These are phyloP conservation scores for Etheostoma cragini DNA, from an alignment of 2,113 vertebrate genomes.

Conservation along the genomic window DNA sequence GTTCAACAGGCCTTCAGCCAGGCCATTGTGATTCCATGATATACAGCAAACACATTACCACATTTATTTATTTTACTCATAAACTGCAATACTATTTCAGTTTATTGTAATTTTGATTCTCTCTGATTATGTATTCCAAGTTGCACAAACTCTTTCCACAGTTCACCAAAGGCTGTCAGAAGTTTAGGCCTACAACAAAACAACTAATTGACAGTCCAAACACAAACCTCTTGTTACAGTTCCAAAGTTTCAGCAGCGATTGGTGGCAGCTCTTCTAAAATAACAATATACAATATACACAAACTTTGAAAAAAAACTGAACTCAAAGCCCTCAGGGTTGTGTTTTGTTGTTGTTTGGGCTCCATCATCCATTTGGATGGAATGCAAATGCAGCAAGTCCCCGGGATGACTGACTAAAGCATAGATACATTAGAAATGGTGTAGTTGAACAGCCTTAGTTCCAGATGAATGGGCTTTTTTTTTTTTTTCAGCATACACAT, in stretches of 20 bases:
- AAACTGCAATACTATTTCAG: not conserved
- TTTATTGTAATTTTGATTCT: conserved; percentile 1
- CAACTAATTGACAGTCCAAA: not conserved
- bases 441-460: not conserved
- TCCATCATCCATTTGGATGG: not conserved
- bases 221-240: conserved; percentile 2
- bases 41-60: not conserved
- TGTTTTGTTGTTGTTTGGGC: not conserved
- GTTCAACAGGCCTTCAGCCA: no score
- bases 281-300: not conserved
- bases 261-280: conserved; percentile 22
- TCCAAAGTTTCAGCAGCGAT: conserved; percentile 23
- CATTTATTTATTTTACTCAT: not conserved
- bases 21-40: not conserved
- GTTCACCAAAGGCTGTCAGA: conserved; percentile 15
- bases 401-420: not conserved
- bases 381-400: conserved; percentile 15
- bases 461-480: conserved; percentile 3
- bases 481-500: not conserved
- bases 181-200: not conserved
- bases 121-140: not conserved
- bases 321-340: not conserved
- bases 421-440: not conserved
- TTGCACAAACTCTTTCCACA: conserved; percentile 11
- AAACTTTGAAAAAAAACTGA: not conserved